Evolutionary conservation across 2,113 vertebrate genomes (phyloP).

Genomic region (Todiramphus chloris): DNA sequence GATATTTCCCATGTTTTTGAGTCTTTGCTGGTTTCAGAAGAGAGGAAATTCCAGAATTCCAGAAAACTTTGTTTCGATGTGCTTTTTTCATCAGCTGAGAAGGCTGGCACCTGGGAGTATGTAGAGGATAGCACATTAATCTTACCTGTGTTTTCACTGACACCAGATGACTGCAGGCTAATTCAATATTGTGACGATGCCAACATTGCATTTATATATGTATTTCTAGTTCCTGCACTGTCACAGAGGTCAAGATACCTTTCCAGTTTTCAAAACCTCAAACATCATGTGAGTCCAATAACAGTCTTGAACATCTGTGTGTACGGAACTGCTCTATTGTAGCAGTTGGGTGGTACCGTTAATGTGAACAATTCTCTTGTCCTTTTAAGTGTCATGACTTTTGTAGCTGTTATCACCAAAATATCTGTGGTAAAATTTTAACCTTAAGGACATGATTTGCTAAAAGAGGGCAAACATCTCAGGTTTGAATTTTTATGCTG

Average conservation of each 20-base stretch:
- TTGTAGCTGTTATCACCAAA: constrained; percentile 42
- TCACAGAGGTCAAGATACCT: background rate
- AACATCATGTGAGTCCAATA: background rate
- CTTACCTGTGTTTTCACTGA: background rate
- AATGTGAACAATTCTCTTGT: constrained; percentile 11
- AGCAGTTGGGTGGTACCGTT: constrained; percentile 22
- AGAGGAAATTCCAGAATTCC: background rate
- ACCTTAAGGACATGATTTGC: background rate
- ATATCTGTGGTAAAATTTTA: constrained; percentile 48
- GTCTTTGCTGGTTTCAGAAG: background rate
- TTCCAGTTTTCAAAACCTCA: constrained; percentile 2
- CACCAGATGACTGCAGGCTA: background rate
- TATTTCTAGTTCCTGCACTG: background rate
- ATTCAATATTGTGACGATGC: background rate
- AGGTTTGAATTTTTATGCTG: background rate
- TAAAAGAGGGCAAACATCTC: background rate
- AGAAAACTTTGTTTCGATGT: background rate
- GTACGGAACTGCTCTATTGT: constrained; percentile 40
- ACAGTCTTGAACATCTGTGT: background rate
- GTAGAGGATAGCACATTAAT: background rate
- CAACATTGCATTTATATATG: background rate
- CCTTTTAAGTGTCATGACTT: constrained; percentile 53
- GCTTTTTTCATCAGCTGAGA: background rate
- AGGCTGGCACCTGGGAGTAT: background rate
- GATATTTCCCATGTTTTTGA: background rate